These are phyloP conservation scores for Paguma larvata DNA, from an alignment of 2,797 vertebrate genomes.

Conservation along the genomic window DNA sequence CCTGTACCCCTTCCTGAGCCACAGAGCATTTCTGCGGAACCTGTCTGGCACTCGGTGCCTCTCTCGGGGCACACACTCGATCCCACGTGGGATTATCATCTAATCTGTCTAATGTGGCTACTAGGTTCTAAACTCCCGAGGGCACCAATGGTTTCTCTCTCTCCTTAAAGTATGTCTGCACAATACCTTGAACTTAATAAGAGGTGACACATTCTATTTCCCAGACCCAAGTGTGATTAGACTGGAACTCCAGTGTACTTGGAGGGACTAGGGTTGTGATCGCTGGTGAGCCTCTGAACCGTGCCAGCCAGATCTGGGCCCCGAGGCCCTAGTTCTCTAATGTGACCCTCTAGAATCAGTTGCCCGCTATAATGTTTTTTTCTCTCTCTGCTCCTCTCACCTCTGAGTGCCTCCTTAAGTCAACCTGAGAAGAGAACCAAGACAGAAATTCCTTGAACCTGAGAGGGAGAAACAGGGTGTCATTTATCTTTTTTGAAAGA, in stretches of 20 bases:
- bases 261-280: not conserved
- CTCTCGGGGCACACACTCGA: not conserved
- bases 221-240: not conserved
- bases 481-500: conserved; percentile 36
- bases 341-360: not conserved
- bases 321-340: not conserved
- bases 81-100: conserved; percentile 11
- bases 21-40: not conserved
- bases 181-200: conserved; percentile 16
- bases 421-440: conserved; percentile 23
- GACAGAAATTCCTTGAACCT: conserved; percentile 44
- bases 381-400: not conserved
- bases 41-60: not conserved
- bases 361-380: not conserved
- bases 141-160: not conserved
- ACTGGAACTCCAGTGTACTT: not conserved
- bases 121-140: not conserved
- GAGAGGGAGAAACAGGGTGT: not conserved
- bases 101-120: not conserved
- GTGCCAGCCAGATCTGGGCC: not conserved
- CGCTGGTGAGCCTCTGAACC: not conserved
- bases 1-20: not conserved
- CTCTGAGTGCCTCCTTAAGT: conserved; percentile 5
- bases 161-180: conserved; percentile 18
- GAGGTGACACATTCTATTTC: not conserved